These are phyloP conservation scores for Alaudala cheleensis DNA, from an alignment of 2,113 vertebrate species.

Conservation along the genomic window DNA sequence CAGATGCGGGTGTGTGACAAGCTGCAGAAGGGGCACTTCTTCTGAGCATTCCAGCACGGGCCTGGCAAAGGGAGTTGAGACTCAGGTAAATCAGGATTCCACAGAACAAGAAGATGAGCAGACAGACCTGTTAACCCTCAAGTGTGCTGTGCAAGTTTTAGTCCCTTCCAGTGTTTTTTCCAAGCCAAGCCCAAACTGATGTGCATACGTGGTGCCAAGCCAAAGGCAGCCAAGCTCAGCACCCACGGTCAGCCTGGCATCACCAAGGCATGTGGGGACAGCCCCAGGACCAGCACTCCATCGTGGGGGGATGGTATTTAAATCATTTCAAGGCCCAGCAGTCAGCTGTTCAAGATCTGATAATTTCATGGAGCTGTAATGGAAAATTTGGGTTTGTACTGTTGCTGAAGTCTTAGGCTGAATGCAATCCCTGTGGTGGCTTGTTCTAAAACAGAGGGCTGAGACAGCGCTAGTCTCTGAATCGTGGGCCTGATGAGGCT, in stretches of 20 bases:
- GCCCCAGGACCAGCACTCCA: not conserved
- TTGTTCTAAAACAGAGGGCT: not conserved
- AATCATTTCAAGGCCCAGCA: not conserved
- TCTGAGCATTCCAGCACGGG: not conserved
- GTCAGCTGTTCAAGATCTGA: not conserved
- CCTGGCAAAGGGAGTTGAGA: not conserved
- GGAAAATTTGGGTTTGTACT: not conserved
- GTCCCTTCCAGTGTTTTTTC: not conserved
- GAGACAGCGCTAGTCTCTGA: not conserved
- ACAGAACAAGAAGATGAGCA: not conserved
- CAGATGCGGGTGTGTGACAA: fast-evolving
- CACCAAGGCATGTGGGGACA: not conserved
- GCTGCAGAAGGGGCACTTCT: not conserved
- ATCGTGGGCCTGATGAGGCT: not conserved
- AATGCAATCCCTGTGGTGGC: not conserved
- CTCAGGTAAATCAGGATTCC: not conserved
- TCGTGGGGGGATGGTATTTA: not conserved
- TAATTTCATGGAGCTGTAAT: not conserved
- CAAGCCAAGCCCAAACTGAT: not conserved
- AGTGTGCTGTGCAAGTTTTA: not conserved
- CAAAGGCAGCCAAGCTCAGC: not conserved
- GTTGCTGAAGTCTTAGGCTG: not conserved
- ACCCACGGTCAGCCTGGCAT: not conserved
- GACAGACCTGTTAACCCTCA: not conserved
- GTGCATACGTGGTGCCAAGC: fast-evolving